Evolutionary conservation across 2,113 vertebrate species (phyloP), one percentile per base, ranked within the genome.

Genomic region (Hemiprocne comata): DNA sequence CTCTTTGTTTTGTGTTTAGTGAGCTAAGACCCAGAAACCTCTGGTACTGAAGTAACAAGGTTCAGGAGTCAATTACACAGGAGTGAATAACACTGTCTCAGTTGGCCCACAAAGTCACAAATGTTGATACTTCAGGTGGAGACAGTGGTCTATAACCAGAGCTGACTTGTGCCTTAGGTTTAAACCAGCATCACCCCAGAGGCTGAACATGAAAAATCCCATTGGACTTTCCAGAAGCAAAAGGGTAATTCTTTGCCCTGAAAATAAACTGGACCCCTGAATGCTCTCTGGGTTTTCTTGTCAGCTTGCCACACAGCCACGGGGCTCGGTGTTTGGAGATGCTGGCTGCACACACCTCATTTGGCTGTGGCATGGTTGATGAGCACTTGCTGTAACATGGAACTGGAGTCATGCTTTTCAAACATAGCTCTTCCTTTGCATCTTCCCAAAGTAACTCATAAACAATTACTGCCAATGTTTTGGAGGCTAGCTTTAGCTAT

Each of bases 351-450:
- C 3, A 2, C 4, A 2, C 4, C 23, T 34, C 65, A 75, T 61
- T 40, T 38, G 40, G 66, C 0, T 0, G 9, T 9, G 1, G 9
- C 1, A 0, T n/a, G 48, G 38, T 19, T 57, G 34, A 70, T 80
- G 60, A 42, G 50, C 20, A 5, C 62, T 80, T 60, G 51, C 34
- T 65, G 28, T 60, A 28, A 33, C 3, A 1, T 2, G 42, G 51
- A 66, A 21, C 2, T 67, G 72, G 29, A 83, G 53, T 55, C 20
- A 5, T 1, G 3, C 14, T 70, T 42, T 88, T 67, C 53, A 89
- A 90, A 73, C 29, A 34, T 26, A 66, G 53, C 36, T 69, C 18
- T 77, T 80, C 20, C 83, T 10, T 80, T 66, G 5, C 60, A 40
- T 81, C 58, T 61, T 93, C 89, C 23, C 42, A 34, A 65, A 64